Percentiles rank a stretch among this genome's conserved stretches.
Conservation (phyloP, 2,888 invertebrate genomes). For the Osmoderma eremita region DNA sequence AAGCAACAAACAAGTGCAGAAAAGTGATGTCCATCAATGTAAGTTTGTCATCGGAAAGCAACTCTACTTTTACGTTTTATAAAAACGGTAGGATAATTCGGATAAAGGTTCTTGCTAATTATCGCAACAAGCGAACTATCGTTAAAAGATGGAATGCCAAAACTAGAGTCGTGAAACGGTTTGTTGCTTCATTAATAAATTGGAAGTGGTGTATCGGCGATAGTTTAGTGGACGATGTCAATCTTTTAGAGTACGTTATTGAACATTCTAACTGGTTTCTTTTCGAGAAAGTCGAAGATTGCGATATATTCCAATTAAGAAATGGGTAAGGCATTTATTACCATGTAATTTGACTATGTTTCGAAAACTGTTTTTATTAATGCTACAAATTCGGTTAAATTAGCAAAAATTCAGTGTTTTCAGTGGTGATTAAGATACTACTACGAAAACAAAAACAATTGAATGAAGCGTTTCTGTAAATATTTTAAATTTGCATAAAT, state of each 20-base stretch:
- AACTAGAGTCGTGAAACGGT: neutral
- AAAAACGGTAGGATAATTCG: constrained; percentile 14
- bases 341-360: neutral
- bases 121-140: neutral
- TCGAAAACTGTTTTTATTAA: too few relatives aligned
- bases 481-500: too few relatives aligned
- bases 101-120: constrained; percentile 8
- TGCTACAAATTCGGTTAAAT: too few relatives aligned
- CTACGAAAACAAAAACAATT: too few relatives aligned
- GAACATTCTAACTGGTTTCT: constrained; percentile 59
- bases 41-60: neutral
- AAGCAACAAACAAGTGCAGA: too few relatives aligned
- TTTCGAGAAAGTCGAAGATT: constrained; percentile 52
- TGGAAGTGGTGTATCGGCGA: constrained; percentile 35
- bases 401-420: too few relatives aligned
- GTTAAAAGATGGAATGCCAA: constrained; percentile 17
- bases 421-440: too few relatives aligned
- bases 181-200: constrained; percentile 10
- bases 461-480: too few relatives aligned
- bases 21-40: too few relatives aligned
- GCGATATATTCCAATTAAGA: constrained; percentile 25
- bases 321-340: constrained; percentile 29
- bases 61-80: constrained; percentile 13
- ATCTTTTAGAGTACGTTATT: constrained; percentile 54
- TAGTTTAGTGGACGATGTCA: constrained; percentile 50